These are phyloP conservation scores for Periophthalmus magnuspinnatus DNA, from an alignment of 2,797 vertebrate species.

Conservation along the genomic window DNA sequence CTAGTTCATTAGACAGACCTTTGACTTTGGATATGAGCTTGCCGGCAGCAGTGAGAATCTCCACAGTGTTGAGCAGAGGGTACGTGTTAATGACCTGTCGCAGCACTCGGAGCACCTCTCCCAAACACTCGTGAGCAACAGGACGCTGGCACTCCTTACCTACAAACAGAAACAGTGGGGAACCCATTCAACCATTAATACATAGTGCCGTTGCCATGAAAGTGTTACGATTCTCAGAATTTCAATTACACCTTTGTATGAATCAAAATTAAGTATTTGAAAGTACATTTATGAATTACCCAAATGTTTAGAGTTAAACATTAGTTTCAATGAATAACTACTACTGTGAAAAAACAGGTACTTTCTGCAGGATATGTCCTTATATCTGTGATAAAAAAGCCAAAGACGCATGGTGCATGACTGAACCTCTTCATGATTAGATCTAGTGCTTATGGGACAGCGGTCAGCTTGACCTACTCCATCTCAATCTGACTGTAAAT, in stretches of 20 bases:
- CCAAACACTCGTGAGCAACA: constrained; percentile 88
- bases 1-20: constrained; percentile 75
- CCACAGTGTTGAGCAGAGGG: constrained; percentile 93
- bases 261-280: background rate
- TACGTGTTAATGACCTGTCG: constrained; percentile 91
- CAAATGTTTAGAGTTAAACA: background rate
- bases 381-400: background rate
- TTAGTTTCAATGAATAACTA: too few relatives aligned
- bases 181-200: background rate
- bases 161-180: constrained; percentile 47
- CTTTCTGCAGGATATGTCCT: background rate
- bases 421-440: constrained; percentile 20
- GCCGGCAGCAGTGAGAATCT: constrained; percentile 91
- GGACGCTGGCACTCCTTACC: constrained; percentile 86
- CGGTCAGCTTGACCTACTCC: constrained; percentile 16
- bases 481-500: constrained; percentile 18
- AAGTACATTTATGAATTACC: background rate
- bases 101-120: constrained; percentile 89
- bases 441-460: constrained; percentile 21
- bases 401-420: background rate
- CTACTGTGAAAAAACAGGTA: background rate
- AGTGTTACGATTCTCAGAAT: background rate
- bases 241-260: background rate
- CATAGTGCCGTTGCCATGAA: background rate
- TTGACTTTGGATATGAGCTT: constrained; percentile 96